Conservation (phyloP, 2,888 invertebrate species). For the Cryptosula pallasiana region DNA sequence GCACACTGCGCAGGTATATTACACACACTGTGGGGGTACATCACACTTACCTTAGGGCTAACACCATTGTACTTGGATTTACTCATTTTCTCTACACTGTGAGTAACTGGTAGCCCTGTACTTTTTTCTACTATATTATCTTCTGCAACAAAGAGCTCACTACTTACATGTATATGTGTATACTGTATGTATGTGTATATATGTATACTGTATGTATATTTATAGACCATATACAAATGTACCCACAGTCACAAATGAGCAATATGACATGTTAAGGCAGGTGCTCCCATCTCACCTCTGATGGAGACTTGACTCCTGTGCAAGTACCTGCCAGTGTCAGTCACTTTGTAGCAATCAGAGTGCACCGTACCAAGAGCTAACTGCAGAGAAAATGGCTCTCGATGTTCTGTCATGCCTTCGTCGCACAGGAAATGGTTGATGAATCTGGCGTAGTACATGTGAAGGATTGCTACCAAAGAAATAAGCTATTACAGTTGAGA, state of each 20-base stretch:
- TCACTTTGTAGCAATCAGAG: slow-evolving; percentile 55
- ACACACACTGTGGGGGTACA: too few species aligned
- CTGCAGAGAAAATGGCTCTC: slow-evolving; percentile 85
- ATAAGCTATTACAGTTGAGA: too few species aligned
- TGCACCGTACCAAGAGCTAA: slow-evolving; percentile 84
- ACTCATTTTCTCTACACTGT: slow-evolving; percentile 96
- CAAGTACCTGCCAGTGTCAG: slow-evolving; percentile 74
- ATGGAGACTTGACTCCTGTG: slow-evolving; percentile 61
- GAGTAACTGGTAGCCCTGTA: slow-evolving; percentile 65
- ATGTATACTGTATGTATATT: too few species aligned
- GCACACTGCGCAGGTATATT: too few species aligned
- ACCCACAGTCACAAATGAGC: too few species aligned
- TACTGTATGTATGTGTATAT: too few species aligned
- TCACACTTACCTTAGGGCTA: slow-evolving; percentile 64
- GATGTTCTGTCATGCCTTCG: slow-evolving; percentile 63
- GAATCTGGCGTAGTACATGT: slow-evolving; percentile 95
- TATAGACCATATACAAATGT: too few species aligned
- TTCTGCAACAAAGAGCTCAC: slow-evolving; percentile 36
- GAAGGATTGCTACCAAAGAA: slow-evolving; percentile 68
- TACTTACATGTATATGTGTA: too few species aligned
- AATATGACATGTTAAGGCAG: too few species aligned
- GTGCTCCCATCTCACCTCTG: not conserved
- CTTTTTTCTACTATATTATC: slow-evolving; percentile 59
- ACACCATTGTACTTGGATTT: slow-evolving; percentile 97
- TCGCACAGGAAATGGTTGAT: slow-evolving; percentile 79